Percentiles rank a stretch among this genome's conserved stretches.
phyloP scores from a whole-genome alignment of 2,888 invertebrate species.

The Teleogryllus oceanicus region DNA sequence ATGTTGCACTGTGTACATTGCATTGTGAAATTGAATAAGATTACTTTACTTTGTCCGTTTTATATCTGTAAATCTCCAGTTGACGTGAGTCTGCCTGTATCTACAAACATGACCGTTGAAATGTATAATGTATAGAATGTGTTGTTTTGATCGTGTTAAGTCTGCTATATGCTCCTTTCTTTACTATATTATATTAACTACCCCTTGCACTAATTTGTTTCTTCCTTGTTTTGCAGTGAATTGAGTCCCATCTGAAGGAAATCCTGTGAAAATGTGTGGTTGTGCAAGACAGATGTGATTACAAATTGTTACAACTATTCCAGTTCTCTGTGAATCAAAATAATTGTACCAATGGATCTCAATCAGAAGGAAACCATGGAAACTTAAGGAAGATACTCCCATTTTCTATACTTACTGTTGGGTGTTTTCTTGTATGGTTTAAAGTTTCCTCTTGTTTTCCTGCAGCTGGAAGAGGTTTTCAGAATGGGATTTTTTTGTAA shows the following conservation, averaged over 20 bases:
- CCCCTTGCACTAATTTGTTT: background rate
- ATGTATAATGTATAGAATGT: too few species aligned
- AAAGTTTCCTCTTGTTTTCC: constrained; percentile 6
- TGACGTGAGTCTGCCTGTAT: constrained; percentile 18
- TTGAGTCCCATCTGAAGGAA: constrained; percentile 22
- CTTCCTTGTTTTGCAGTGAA: constrained; percentile 24
- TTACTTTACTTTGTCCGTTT: too few species aligned
- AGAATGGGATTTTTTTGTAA: constrained; percentile 18
- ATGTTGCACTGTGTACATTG: too few species aligned
- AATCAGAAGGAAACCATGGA: constrained; percentile 12
- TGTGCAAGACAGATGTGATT: constrained; percentile 1
- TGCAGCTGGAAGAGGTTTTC: background rate
- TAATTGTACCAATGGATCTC: constrained; percentile 27
- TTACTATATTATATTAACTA: too few species aligned
- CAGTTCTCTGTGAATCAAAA: constrained; percentile 20
- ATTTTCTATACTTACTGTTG: constrained; percentile 29
- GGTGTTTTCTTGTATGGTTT: constrained; percentile 27
- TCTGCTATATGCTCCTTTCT: too few species aligned
- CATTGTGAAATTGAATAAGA: too few species aligned
- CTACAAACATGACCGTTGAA: background rate
- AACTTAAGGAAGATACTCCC: constrained; percentile 24
- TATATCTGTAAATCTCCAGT: background rate
- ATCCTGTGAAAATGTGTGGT: background rate
- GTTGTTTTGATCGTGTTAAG: too few species aligned
- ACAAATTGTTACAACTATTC: constrained; percentile 19